Evolutionary conservation across 2,797 vertebrate species (phyloP), one percentile per base, ranked within the genome.

Genomic region (Molossus molossus): DNA sequence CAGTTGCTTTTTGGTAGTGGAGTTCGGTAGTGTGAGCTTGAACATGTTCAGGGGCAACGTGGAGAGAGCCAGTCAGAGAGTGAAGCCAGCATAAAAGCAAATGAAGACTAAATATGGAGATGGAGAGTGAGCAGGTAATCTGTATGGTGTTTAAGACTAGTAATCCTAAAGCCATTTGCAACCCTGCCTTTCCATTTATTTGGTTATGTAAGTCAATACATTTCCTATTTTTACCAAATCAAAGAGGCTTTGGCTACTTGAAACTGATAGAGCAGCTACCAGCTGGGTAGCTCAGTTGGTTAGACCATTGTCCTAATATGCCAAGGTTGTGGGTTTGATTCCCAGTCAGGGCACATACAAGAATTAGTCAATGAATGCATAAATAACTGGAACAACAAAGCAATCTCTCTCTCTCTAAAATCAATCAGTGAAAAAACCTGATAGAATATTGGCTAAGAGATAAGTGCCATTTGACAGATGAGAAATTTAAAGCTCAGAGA

Each of bases 401-500:
- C 4, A 17, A 33, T 67, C 7, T 6, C 18, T 67, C n/a, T n/a
- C 64, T 17, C 14, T n/a, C 65, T 33, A 1, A 67, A 67, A 67
- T 67, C 65, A 67, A 18, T 67, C 33, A 67, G 33, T 67, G 18
- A 33, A 67, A 67, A 67, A 33, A 7, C 7, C 40, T 33, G 48
- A 20, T 27, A 70, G 23, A 87, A 17, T 94, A 62, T 69, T 90
- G 76, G 10, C n/a, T 76, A 23, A 57, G 48, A 40, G 37, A 4
- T 77, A 53, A 70, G 10, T 14, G 37, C 18, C 69, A 11, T 65
- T 89, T 92, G 75, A 80, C 21, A 81, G 37, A 55, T 80, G 67
- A 86, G 73, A 82, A 90, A 87, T 95, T 25, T 21, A 20, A 82
- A 95, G 75, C 57, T 89, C n/a, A 4, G 13, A 57, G n/a, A 79